Evolutionary conservation across 2,888 invertebrate genomes (phyloP), one percentile per base, ranked within the genome.

Genomic region (Erebia palarica): DNA sequence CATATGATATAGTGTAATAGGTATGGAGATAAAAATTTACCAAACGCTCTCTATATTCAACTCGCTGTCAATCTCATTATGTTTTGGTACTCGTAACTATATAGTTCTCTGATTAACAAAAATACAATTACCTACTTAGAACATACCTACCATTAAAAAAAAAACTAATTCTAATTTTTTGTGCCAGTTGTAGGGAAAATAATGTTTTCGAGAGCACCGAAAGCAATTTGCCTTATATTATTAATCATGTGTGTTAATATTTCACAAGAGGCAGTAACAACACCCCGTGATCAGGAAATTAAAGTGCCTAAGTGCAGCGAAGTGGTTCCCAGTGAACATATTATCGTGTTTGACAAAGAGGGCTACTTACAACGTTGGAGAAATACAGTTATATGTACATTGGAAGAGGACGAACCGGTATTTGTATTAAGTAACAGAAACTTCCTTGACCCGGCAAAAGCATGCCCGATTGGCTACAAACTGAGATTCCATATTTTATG

Each of bases 401-500:
- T 51, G 14, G 51, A 51, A 14, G 51, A 51, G 7, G n/a, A 5
- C 14, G 47, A 47, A 47, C 11, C 11, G 11, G 11, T 3, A 13
- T 1, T 13, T 10, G 47, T 1, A 47, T 3, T 47, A 11, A 1
- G 0, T 11, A 47, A 47, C 47, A 47, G 47, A 13, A 51, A 51
- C 51, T 1, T 4, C 0, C 1, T 51, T 1, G 1, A 0, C 14
- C 8, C 0, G n/a, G 5, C 7, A 13, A 51, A 51, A n/a, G n/a
- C 0, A 47, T 51, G 51, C 7, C 51, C 51, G n/a, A 0, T 1
- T n/a, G 51, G 51, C 51, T 51, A n/a, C n/a, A 51, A 7, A 51
- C n/a, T 0, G n/a, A n/a, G 14, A 7, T n/a, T n/a, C 0, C 3
- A 1, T 13, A 0, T 9, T 47, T n/a, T n/a, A n/a, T 47, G 47